Conservation (phyloP, 1,140 invertebrate genomes). For the Lasaia peninsularis region DNA sequence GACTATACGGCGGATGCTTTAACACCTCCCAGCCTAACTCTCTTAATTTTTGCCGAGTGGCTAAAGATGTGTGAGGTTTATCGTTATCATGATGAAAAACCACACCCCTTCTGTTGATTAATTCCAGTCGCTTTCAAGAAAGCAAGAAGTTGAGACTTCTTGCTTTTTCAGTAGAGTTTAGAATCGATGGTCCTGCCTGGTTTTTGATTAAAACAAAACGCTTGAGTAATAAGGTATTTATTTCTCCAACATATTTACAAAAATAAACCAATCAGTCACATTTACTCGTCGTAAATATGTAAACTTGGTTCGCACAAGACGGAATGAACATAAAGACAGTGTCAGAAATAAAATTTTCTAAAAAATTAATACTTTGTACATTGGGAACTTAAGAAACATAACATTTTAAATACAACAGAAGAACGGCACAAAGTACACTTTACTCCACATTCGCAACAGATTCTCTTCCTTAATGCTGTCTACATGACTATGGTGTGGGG, state of each 20-base stretch:
- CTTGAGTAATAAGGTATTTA: conserved; percentile 32
- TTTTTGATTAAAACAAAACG: conserved; percentile 18
- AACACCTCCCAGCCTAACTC: too few relatives aligned
- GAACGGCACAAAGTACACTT: conserved; percentile 8
- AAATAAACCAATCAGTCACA: conserved; percentile 53
- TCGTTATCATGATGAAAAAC: too few relatives aligned
- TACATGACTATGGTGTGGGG: conserved; percentile 22
- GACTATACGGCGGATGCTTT: too few relatives aligned
- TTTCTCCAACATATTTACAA: conserved; percentile 66
- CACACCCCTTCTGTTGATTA: too few relatives aligned
- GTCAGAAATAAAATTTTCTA: conserved; percentile 14
- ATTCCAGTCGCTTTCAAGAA: too few relatives aligned
- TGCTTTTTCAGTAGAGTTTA: too few relatives aligned
- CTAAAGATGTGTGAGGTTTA: too few relatives aligned
- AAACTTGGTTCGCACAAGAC: conserved; percentile 17
- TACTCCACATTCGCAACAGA: conserved; percentile 43
- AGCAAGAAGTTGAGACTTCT: too few relatives aligned
- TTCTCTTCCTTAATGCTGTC: conserved; percentile 51
- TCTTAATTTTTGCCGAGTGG: too few relatives aligned
- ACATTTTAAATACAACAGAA: not conserved
- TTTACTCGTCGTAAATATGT: conserved; percentile 51
- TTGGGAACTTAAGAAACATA: conserved; percentile 20
- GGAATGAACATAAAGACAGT: conserved; percentile 40
- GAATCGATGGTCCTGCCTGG: too few relatives aligned
- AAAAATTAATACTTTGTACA: conserved; percentile 14